Evolutionary conservation across 2,797 vertebrate genomes (phyloP).

Genomic region (Benthosema pterotum): DNA sequence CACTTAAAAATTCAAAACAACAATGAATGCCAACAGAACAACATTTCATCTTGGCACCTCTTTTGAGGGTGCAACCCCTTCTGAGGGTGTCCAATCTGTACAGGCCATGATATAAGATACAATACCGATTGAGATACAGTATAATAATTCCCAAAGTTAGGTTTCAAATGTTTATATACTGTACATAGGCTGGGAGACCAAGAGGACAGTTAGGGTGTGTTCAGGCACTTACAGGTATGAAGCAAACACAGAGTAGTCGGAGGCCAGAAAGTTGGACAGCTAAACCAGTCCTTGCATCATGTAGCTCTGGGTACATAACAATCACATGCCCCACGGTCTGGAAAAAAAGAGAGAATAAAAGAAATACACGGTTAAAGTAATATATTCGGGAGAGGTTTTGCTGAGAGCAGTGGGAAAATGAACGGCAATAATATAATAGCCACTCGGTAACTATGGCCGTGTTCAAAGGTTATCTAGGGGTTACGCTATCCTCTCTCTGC

Average conservation of each 20-base stretch:
- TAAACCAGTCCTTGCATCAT: slow-evolving; percentile 27
- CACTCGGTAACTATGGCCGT: neutral
- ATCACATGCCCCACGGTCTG: slow-evolving; percentile 5
- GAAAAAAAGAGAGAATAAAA: neutral
- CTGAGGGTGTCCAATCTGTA: no score
- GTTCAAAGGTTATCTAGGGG: neutral
- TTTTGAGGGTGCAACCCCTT: no score
- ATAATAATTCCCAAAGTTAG: no score
- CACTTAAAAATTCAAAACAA: no score
- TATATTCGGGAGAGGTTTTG: neutral
- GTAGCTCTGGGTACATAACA: slow-evolving; percentile 25
- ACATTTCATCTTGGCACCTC: no score
- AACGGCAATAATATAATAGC: neutral
- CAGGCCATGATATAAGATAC: no score
- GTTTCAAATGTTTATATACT: no score
- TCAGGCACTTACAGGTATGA: slow-evolving; percentile 21
- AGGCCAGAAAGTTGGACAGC: neutral
- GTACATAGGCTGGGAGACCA: slow-evolving; percentile 32
- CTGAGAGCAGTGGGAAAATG: slow-evolving; percentile 16
- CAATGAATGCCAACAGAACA: no score
- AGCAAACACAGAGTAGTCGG: slow-evolving; percentile 16
- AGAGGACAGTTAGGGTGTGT: slow-evolving; percentile 5
- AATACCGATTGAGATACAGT: no score
- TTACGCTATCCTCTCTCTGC: neutral
- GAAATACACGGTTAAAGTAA: no score